Base-by-base conservation (phyloP, 1,140 invertebrate species). In the Musca domestica region DNA sequence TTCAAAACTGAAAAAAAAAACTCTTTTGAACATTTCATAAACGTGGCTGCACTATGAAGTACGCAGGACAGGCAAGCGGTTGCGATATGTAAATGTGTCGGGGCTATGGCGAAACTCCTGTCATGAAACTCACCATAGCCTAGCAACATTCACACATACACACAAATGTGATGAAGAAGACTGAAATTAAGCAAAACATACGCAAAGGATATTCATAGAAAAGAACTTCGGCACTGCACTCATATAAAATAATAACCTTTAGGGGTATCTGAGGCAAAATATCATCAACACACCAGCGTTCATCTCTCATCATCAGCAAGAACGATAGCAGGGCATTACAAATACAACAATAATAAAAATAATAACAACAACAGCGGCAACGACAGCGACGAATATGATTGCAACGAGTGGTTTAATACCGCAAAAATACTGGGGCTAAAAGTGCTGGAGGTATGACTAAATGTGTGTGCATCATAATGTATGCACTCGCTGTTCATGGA, bases 201-300 rank as follows among this genome's bases (percentile, higher is more conserved):
- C 48, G 23, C 15, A 61, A 61, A 61, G 56, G 27, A 61, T 61
- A 58, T 27, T n/a, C 27, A 27, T 56, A 19, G 30, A 61, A 61
- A 10, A 41, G 34, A 41, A 41, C 34, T 41, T 12, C n/a, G n/a
- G 10, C 34, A 41, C 9, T 30, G 27, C 34, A 41, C 5, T 41
- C 34, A 41, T 41, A 41, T 41, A 41, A 61, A 41, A 34, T 61
- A 61, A 61, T 61, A 61, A 61, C 56, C 56, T 61, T 61, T 41
- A 61, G 19, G 56, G 56, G 56, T 61, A 61, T 61, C 56, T 61
- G 10, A 34, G n/a, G 17, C 27, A 34, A 61, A 61, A 61, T 30
- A 61, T 41, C 56, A 61, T 61, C 56, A 61, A 61, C 56, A 61
- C 54, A 58, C 30, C 54, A 61, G 20, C 54, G 54, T 30, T 58